phyloP scores from a whole-genome alignment of 2,888 invertebrate genomes.

The Ephialtes manifestator region DNA sequence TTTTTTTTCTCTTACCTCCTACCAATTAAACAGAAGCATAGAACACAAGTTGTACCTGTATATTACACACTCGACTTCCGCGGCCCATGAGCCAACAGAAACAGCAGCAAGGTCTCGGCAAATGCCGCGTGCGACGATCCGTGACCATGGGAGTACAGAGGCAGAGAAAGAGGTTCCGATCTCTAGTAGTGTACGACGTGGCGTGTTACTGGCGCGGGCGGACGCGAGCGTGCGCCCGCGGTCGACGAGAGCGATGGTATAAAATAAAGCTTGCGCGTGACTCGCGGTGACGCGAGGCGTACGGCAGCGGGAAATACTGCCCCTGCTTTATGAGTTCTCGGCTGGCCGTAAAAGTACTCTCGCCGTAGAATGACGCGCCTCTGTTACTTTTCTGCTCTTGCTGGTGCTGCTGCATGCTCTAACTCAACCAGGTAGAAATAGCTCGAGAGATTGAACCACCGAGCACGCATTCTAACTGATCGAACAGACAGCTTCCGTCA shows the following conservation, averaged over 20 bases:
- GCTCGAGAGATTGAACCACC: constrained; percentile 37
- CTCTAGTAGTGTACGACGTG: constrained; percentile 25
- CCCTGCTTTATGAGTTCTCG: constrained; percentile 70
- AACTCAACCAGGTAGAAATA: constrained; percentile 30
- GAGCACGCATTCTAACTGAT: constrained; percentile 49
- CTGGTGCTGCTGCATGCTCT: constrained; percentile 26
- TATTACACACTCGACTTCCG: not conserved
- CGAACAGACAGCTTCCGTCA: constrained; percentile 52
- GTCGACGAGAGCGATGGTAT: constrained; percentile 67
- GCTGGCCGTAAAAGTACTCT: constrained; percentile 67
- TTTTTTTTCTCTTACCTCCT: not conserved
- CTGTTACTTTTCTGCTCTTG: constrained; percentile 45
- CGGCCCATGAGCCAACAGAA: not conserved
- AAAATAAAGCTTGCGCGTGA: constrained; percentile 76
- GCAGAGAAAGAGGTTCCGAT: constrained; percentile 20
- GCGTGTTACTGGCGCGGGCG: constrained; percentile 48
- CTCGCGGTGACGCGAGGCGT: constrained; percentile 73
- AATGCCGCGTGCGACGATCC: constrained; percentile 46
- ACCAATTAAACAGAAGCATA: not conserved
- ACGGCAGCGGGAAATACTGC: constrained; percentile 65
- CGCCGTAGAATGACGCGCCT: constrained; percentile 57
- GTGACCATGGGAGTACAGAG: constrained; percentile 40
- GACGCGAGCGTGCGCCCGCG: constrained; percentile 41
- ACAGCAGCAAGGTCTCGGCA: not conserved
- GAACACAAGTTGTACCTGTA: constrained; percentile 3